Evolutionary conservation across 2,797 vertebrate genomes (phyloP).

Genomic region (Borostomias antarcticus): DNA sequence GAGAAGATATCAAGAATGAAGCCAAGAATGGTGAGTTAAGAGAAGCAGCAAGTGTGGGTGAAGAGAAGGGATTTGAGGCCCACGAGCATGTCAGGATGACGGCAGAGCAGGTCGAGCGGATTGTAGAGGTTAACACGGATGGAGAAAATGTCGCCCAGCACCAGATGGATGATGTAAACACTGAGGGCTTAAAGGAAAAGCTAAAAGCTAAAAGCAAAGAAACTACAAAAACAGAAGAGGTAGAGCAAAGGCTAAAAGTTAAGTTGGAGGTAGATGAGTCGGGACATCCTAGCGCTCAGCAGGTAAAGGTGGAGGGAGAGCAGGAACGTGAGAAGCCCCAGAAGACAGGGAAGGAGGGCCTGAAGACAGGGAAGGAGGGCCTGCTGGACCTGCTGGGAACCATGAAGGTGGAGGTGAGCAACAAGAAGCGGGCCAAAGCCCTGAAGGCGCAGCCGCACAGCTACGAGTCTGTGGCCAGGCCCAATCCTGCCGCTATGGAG

Average conservation of each 20-base stretch:
- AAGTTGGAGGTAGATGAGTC: background rate
- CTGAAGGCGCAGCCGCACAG: conserved; percentile 51
- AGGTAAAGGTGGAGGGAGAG: background rate
- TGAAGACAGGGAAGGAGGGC: conserved; percentile 70
- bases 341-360: conserved; percentile 1
- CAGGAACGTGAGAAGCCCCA: background rate
- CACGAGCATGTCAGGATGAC: background rate
- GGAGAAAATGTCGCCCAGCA: conserved; percentile 3
- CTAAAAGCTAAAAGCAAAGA: background rate
- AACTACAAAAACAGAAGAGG: background rate
- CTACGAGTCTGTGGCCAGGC: conserved; percentile 28
- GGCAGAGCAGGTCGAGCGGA: conserved; percentile 9
- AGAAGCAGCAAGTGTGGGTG: conserved; percentile 20
- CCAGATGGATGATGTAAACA: conserved; percentile 8
- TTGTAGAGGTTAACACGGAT: conserved; percentile 18
- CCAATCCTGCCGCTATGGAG: conserved; percentile 38
- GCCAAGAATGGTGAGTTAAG: background rate
- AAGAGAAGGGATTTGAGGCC: conserved; percentile 4
- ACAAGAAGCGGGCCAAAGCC: conserved; percentile 68
- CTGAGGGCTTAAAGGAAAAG: background rate
- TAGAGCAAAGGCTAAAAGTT: background rate
- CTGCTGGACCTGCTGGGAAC: conserved; percentile 80
- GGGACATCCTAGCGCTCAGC: background rate
- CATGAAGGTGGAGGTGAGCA: conserved; percentile 89
- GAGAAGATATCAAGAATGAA: conserved; percentile 27